phyloP scores from a whole-genome alignment of 2,113 vertebrate genomes.

The Pelecanus crispus region DNA sequence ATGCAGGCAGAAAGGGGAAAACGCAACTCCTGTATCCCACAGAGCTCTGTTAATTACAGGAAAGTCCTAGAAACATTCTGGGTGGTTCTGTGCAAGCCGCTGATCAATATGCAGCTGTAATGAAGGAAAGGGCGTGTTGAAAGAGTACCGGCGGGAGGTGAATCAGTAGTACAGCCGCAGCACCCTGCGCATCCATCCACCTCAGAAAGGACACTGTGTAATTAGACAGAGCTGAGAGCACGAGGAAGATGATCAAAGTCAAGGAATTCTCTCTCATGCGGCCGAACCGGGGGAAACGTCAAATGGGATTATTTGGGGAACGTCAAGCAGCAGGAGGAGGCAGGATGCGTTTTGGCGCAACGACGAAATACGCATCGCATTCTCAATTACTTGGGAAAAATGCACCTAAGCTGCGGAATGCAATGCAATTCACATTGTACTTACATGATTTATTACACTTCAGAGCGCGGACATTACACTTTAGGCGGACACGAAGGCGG shows the following conservation, averaged over 20 bases:
- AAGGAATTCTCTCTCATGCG: background rate
- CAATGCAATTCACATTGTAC: rapidly evolving
- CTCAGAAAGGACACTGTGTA: background rate
- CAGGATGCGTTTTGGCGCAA: background rate
- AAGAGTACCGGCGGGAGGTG: background rate
- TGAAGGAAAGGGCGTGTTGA: slow-evolving; percentile 33
- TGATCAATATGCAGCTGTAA: slow-evolving; percentile 40
- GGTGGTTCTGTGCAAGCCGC: slow-evolving; percentile 10
- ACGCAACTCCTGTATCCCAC: background rate
- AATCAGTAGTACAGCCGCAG: background rate
- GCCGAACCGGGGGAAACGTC: background rate
- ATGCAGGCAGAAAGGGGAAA: background rate
- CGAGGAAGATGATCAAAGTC: background rate
- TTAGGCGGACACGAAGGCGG: background rate
- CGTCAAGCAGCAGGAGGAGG: background rate
- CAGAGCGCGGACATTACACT: background rate
- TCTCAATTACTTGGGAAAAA: background rate
- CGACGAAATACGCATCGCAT: rapidly evolving
- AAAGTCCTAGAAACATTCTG: slow-evolving; percentile 27
- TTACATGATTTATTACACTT: background rate
- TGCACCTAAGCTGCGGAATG: background rate
- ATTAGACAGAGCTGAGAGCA: slow-evolving; percentile 2
- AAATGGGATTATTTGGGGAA: background rate
- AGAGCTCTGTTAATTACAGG: slow-evolving; percentile 30
- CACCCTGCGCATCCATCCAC: background rate